Percentiles rank a stretch among this genome's conserved stretches.
phyloP scores from a whole-genome alignment of 2,113 vertebrate species.

The Centropristis striata region DNA sequence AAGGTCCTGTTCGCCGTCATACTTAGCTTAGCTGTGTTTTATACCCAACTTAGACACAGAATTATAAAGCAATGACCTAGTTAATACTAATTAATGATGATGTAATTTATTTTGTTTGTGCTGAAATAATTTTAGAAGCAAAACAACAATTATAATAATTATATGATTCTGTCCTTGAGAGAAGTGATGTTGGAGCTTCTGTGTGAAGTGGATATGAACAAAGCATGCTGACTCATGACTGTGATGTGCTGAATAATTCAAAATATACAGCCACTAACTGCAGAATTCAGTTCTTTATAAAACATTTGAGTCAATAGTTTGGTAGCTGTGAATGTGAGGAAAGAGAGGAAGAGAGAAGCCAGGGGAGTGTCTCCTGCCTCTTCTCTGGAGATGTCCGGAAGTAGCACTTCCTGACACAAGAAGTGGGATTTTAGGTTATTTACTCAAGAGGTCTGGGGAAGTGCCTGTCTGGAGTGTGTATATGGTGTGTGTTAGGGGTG shows the following conservation, averaged over 20 bases:
- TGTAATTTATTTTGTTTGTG: too few species aligned
- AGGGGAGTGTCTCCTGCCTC: neutral
- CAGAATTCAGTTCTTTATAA: neutral
- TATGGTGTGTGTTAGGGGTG: neutral
- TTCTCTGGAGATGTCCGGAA: constrained; percentile 10
- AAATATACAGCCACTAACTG: neutral
- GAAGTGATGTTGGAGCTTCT: too few species aligned
- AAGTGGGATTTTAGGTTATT: constrained; percentile 19
- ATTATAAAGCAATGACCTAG: too few species aligned
- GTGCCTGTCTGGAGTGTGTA: constrained; percentile 14
- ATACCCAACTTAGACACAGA: too few species aligned
- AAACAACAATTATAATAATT: too few species aligned
- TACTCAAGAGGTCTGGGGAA: constrained; percentile 13
- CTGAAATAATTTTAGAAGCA: too few species aligned
- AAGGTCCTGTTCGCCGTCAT: too few species aligned
- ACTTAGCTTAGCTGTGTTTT: too few species aligned
- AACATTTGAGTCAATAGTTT: neutral
- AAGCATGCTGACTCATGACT: neutral
- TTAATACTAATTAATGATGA: too few species aligned
- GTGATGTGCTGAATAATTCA: neutral
- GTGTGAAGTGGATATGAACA: neutral
- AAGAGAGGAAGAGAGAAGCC: neutral
- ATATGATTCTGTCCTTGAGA: too few species aligned
- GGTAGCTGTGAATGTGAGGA: neutral
- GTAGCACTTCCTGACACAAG: constrained; percentile 27